Conservation (phyloP, 2,797 vertebrate genomes). For the Acanthis flammea region DNA sequence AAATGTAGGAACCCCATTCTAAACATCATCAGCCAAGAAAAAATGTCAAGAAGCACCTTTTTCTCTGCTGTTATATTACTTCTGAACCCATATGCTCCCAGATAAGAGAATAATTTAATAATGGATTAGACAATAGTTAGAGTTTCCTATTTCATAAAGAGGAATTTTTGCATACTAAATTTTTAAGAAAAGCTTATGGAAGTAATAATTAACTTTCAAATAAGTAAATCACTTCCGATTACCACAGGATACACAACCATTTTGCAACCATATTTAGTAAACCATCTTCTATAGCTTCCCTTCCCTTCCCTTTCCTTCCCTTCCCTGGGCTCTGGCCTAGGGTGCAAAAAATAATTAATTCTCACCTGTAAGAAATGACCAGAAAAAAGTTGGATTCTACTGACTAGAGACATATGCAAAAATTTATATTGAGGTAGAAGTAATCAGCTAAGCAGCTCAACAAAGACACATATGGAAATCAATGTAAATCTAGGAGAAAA, state of each 20-base stretch:
- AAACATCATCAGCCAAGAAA: background rate
- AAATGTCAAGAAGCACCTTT: background rate
- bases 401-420: background rate
- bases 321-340: background rate
- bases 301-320: background rate
- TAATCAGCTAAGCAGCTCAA: background rate
- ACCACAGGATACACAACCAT: background rate
- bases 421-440: background rate
- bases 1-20: background rate
- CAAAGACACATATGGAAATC: background rate
- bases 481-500: background rate
- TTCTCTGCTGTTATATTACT: background rate
- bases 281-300: background rate
- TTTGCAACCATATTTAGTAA: background rate
- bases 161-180: background rate
- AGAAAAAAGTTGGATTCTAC: background rate
- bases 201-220: background rate
- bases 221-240: background rate
- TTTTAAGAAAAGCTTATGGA: background rate
- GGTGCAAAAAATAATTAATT: background rate
- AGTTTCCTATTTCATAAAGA: background rate
- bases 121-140: background rate
- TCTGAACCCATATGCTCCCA: background rate
- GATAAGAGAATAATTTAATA: background rate
- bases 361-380: background rate